These are phyloP conservation scores for Paratilapia polleni DNA, from an alignment of 2,113 vertebrate species.

Conservation along the genomic window DNA sequence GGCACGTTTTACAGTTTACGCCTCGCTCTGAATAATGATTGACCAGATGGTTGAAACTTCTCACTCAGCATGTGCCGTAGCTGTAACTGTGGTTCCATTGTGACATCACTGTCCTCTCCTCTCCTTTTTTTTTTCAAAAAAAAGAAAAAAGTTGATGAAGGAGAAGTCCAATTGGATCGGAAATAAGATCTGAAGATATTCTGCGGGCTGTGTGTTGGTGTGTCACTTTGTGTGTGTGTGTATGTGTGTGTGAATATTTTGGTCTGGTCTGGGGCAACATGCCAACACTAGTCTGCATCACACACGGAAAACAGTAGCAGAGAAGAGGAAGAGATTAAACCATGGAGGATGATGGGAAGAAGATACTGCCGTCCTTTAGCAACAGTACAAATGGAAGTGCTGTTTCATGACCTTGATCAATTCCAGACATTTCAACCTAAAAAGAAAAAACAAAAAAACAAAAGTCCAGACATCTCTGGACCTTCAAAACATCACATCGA, in stretches of 20 bases:
- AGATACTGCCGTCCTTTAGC: constrained; percentile 20
- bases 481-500: constrained; percentile 35
- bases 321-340: constrained; percentile 12
- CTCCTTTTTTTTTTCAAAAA: neutral
- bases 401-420: constrained; percentile 56
- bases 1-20: constrained; percentile 60
- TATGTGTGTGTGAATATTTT: constrained; percentile 44
- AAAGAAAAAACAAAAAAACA: constrained; percentile 28
- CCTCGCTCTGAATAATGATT: constrained; percentile 64
- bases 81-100: constrained; percentile 30
- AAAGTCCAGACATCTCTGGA: constrained; percentile 30
- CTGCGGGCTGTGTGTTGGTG: neutral
- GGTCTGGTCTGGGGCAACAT: constrained; percentile 64
- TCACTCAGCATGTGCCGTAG: constrained; percentile 58
- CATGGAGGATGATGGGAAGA: constrained; percentile 35
- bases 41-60: constrained; percentile 69
- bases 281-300: constrained; percentile 66
- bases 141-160: neutral
- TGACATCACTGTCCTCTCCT: constrained; percentile 46
- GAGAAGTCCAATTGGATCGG: constrained; percentile 33
- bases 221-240: constrained; percentile 18
- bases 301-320: constrained; percentile 48
- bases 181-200: constrained; percentile 25
- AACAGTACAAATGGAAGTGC: constrained; percentile 21
- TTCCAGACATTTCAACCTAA: constrained; percentile 27